These are phyloP conservation scores for Sarcophaga subvicina DNA, from an alignment of 2,888 invertebrate species.

Conservation along the genomic window DNA sequence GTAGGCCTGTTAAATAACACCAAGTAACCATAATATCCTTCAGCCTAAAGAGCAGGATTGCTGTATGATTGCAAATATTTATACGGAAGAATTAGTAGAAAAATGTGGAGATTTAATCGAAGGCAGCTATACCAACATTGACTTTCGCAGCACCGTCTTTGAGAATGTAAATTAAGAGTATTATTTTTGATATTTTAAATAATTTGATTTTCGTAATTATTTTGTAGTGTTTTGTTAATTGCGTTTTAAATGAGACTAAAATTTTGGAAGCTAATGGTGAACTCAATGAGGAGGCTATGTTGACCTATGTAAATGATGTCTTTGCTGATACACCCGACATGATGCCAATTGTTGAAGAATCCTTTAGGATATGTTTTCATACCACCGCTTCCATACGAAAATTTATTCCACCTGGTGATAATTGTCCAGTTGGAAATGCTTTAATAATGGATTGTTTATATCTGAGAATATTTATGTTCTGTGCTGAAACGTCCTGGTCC, in stretches of 20 bases:
- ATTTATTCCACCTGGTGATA: background rate
- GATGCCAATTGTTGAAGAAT: conserved; percentile 21
- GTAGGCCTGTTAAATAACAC: background rate
- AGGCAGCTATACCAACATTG: background rate
- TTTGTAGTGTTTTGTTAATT: conserved; percentile 19
- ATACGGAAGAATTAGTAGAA: background rate
- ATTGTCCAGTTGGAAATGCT: background rate
- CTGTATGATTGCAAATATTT: background rate
- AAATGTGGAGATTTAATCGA: background rate
- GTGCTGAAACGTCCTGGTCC: conserved; percentile 27
- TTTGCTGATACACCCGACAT: conserved; percentile 7
- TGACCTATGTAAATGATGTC: background rate
- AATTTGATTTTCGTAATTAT: background rate
- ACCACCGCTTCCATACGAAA: background rate
- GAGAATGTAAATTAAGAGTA: background rate
- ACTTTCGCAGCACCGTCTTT: background rate
- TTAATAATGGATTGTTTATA: conserved; percentile 17
- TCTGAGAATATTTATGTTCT: conserved; percentile 31
- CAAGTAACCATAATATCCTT: background rate
- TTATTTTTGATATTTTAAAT: background rate
- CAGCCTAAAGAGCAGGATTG: background rate
- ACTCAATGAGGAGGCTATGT: conserved; percentile 20
- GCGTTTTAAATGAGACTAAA: conserved; percentile 25
- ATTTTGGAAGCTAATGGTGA: conserved; percentile 28
- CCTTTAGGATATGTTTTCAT: conserved; percentile 16